Base-by-base conservation (phyloP, 2,113 vertebrate species). In the Alligator mississippiensis region DNA sequence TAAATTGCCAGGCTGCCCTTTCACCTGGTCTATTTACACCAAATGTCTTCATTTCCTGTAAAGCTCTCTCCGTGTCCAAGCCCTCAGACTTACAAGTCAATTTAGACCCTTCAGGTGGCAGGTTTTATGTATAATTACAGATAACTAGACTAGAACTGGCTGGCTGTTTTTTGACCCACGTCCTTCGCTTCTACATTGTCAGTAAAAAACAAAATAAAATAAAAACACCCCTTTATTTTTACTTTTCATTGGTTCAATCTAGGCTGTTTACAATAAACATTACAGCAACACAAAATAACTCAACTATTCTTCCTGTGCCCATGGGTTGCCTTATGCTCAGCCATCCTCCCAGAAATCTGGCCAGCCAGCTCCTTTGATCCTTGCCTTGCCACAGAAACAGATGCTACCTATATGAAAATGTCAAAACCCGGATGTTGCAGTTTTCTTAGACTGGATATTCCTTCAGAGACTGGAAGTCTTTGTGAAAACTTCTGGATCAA, bases 291-390 rank as follows among this genome's bases (percentile, higher is more conserved):
- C 34, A 1, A 0, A 22, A 68, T 86, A 59, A 62, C 78, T 84
- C 47, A 30, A 84, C 57, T 34, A 62, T 86, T 72, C 90, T 82
- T 30, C 62, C n/a, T 57, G 63, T 59, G 77, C 22, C 59, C 89
- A 27, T 78, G 80, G 64, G 64, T 30, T 91, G 9, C 62, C 82
- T 76, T 0, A 0, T 30, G 72, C 76, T 82, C 92, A 82, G 27
- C 66, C 79, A 86, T 54, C 34, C 72, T 83, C 90, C 57, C 81
- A 87, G 76, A 90, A 92, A 81, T 60, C 34, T n/a, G 60, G 58
- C 76, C 90, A 93, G 61, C 76, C 88, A 75, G 77, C 62, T 91
- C 62, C 78, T 92, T 93, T 91, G 90, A 2, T 60, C 92, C 59
- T 85, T 84, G 81, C 78, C 92, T 90, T 2, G 0, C 76, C 72